Evolutionary conservation across 1,140 invertebrate genomes (phyloP).

Genomic region (Lanistes nyassanus): DNA sequence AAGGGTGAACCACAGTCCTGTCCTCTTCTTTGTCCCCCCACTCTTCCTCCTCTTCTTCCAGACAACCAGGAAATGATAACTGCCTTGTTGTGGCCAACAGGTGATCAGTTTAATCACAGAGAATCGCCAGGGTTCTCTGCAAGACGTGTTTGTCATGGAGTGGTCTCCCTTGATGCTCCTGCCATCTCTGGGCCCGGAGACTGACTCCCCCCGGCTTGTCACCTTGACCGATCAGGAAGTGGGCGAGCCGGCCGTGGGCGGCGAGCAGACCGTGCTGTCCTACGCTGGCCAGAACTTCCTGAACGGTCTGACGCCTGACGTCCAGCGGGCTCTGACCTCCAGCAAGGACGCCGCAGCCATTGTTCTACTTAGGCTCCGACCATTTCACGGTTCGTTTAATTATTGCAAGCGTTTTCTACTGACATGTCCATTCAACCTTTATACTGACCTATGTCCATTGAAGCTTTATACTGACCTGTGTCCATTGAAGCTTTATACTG

Average conservation of each 20-base stretch:
- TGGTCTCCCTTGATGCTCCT: neutral
- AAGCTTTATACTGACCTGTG: too few species aligned
- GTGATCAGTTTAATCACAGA: conserved; percentile 16
- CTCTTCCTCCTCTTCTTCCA: neutral
- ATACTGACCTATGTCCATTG: too few species aligned
- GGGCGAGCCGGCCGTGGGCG: too few species aligned
- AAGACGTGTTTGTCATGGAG: conserved; percentile 11
- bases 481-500: too few species aligned
- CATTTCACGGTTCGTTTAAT: too few species aligned
- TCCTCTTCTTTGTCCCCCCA: too few species aligned
- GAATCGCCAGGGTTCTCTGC: neutral
- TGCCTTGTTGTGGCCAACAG: neutral
- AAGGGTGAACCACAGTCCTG: too few species aligned
- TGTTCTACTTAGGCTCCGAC: neutral
- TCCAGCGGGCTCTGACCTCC: neutral
- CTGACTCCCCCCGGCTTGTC: neutral
- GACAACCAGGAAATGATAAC: neutral
- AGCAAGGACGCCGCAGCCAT: neutral
- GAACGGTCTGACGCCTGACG: neutral
- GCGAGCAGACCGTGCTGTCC: neutral
- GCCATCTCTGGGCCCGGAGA: neutral
- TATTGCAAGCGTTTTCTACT: too few species aligned
- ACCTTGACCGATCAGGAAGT: neutral
- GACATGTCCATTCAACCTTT: too few species aligned
- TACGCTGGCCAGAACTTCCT: neutral